These are phyloP conservation scores for Himalopsyche tibetana DNA, from an alignment of 2,888 invertebrate species.

Conservation along the genomic window DNA sequence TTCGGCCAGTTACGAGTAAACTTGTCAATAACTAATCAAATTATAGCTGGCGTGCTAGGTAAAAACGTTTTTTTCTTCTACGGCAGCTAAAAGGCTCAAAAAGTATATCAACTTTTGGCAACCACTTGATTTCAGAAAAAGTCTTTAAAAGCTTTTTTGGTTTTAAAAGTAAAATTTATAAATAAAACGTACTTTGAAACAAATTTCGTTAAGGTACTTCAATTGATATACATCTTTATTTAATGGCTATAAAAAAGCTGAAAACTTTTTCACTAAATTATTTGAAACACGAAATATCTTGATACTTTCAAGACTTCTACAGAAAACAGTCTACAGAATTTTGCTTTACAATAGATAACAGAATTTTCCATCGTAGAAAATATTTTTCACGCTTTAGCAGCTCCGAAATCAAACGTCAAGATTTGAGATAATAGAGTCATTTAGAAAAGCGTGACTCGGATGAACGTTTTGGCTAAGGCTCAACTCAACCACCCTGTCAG, in stretches of 20 bases:
- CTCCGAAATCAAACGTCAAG: not conserved
- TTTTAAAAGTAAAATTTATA: not conserved
- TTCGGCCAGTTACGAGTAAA: too few relatives aligned
- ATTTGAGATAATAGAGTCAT: constrained; percentile 21
- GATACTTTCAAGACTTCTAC: not conserved
- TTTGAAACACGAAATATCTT: constrained; percentile 33
- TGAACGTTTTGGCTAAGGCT: not conserved
- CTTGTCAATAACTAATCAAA: too few relatives aligned
- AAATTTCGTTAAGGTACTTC: not conserved
- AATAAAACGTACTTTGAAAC: not conserved
- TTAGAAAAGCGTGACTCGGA: not conserved
- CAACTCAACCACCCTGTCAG: not conserved
- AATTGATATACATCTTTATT: not conserved
- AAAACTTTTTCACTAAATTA: constrained; percentile 2
- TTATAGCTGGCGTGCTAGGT: too few relatives aligned
- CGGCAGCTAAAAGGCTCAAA: too few relatives aligned
- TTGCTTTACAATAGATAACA: not conserved
- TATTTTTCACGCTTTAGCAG: not conserved
- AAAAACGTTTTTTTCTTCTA: too few relatives aligned
- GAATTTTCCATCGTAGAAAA: not conserved
- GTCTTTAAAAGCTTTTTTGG: too few relatives aligned
- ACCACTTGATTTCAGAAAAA: too few relatives aligned
- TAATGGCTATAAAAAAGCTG: not conserved
- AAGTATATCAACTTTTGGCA: too few relatives aligned
- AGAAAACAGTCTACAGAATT: not conserved